phyloP scores from a whole-genome alignment of 2,888 invertebrate genomes.

The Plusia festucae region DNA sequence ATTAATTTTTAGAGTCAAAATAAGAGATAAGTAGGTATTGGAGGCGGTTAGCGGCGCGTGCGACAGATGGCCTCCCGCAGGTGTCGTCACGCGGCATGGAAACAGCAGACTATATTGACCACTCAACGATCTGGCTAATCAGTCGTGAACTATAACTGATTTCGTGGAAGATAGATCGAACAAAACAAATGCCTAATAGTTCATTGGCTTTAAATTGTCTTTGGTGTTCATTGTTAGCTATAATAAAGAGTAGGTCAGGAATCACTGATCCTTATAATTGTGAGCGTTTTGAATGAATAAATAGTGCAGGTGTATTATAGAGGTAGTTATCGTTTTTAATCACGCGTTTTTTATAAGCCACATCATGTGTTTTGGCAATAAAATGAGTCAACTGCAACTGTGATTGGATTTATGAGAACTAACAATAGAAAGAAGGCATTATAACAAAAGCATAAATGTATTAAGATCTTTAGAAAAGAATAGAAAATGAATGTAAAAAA shows the following conservation, averaged over 20 bases:
- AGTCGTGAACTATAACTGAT: constrained; percentile 62
- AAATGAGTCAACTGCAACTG: too few relatives aligned
- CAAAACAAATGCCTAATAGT: constrained; percentile 13
- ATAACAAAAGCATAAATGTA: too few relatives aligned
- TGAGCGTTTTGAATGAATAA: too few relatives aligned
- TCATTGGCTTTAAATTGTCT: background rate
- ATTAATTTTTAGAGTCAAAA: background rate
- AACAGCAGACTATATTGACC: constrained; percentile 46
- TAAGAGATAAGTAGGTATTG: constrained; percentile 17
- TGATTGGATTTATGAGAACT: too few relatives aligned
- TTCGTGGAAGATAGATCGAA: constrained; percentile 38
- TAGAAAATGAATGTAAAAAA: too few relatives aligned
- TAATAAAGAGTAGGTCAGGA: background rate
- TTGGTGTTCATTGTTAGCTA: background rate
- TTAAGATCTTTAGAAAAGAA: too few relatives aligned
- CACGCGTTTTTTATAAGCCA: too few relatives aligned
- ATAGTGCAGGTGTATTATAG: too few relatives aligned
- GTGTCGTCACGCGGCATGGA: constrained; percentile 75
- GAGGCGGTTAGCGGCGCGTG: constrained; percentile 72
- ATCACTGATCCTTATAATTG: background rate
- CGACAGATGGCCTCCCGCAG: constrained; percentile 81
- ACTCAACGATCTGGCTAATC: constrained; percentile 55
- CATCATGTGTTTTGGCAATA: too few relatives aligned
- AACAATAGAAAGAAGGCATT: too few relatives aligned
- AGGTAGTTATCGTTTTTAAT: background rate